Conservation (phyloP, 2,797 vertebrate genomes). For the Hylomyscus alleni region DNA sequence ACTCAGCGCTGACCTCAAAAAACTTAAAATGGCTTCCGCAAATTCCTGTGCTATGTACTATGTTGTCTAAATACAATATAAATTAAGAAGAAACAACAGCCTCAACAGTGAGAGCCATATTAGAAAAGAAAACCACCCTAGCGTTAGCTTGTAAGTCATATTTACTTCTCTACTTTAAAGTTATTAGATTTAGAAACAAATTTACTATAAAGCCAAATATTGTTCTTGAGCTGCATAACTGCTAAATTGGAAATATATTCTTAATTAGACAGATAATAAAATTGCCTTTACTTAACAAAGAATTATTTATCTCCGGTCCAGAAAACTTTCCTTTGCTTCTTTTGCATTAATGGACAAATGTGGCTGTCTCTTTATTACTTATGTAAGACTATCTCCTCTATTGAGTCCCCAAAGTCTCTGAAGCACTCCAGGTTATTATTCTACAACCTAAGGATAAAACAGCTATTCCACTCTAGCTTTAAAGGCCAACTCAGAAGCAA, state of each 20-base stretch:
- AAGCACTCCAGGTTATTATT: constrained; percentile 15
- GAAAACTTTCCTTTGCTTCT: constrained; percentile 33
- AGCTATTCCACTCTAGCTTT: constrained; percentile 58
- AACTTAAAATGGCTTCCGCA: constrained; percentile 88
- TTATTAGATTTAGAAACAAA: constrained; percentile 81
- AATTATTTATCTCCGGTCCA: constrained; percentile 50
- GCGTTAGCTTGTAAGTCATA: constrained; percentile 69
- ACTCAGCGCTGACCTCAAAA: constrained; percentile 86
- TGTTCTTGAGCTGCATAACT: constrained; percentile 38
- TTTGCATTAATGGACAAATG: constrained; percentile 51
- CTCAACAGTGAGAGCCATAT: constrained; percentile 6
- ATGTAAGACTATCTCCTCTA: constrained; percentile 67
- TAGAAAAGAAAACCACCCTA: background rate
- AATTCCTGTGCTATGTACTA: constrained; percentile 86
- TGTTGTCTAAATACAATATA: constrained; percentile 78
- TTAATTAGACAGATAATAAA: constrained; percentile 57
- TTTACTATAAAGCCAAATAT: constrained; percentile 74
- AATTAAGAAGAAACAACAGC: constrained; percentile 79
- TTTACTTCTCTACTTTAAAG: constrained; percentile 70
- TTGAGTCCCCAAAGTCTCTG: constrained; percentile 65
- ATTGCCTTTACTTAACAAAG: constrained; percentile 43
- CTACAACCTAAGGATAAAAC: constrained; percentile 72
- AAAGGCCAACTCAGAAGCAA: constrained; percentile 75
- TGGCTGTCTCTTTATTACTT: constrained; percentile 60
- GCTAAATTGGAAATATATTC: constrained; percentile 54